Percentiles rank a stretch among this genome's conserved stretches.
Conservation (phyloP, 2,888 invertebrate species). For the Lepas anatifera region DNA sequence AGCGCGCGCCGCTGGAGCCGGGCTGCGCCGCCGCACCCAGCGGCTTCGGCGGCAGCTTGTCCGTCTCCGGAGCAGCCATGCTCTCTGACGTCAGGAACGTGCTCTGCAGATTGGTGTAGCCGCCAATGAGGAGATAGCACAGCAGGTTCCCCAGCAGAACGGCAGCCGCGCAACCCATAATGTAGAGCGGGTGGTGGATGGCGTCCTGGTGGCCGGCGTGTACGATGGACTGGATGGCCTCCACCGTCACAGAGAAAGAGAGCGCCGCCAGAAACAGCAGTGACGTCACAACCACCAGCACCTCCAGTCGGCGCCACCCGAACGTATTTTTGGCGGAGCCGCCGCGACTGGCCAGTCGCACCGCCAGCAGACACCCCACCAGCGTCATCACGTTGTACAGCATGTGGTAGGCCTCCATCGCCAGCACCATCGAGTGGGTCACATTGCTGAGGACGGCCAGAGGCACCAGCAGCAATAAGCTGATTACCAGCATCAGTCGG, state of each 20-base stretch:
- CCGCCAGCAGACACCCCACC: conserved; percentile 59
- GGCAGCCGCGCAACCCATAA: conserved; percentile 54
- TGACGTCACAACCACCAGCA: conserved; percentile 61
- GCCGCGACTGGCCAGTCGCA: conserved; percentile 48
- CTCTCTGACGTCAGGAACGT: not conserved
- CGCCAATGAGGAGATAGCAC: conserved; percentile 68
- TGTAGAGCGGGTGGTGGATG: conserved; percentile 59
- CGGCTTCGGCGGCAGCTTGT: too few relatives aligned
- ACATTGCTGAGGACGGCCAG: conserved; percentile 76
- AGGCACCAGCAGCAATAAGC: conserved; percentile 60
- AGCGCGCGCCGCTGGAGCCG: not conserved
- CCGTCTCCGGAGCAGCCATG: not conserved
- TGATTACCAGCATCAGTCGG: conserved; percentile 56
- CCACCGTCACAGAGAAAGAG: conserved; percentile 65
- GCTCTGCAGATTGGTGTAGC: conserved; percentile 33
- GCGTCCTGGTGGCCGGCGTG: conserved; percentile 42
- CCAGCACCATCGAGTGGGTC: conserved; percentile 79
- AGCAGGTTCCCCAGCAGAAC: conserved; percentile 63
- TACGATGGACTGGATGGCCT: conserved; percentile 51
- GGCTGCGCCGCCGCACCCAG: not conserved
- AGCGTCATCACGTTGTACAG: conserved; percentile 84
- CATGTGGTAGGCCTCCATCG: conserved; percentile 89
- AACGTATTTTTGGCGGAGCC: conserved; percentile 56
- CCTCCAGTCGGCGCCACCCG: conserved; percentile 82
- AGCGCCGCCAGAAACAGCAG: conserved; percentile 60